These are phyloP conservation scores for Philereme vetulata DNA, from an alignment of 2,888 invertebrate species.

Conservation along the genomic window DNA sequence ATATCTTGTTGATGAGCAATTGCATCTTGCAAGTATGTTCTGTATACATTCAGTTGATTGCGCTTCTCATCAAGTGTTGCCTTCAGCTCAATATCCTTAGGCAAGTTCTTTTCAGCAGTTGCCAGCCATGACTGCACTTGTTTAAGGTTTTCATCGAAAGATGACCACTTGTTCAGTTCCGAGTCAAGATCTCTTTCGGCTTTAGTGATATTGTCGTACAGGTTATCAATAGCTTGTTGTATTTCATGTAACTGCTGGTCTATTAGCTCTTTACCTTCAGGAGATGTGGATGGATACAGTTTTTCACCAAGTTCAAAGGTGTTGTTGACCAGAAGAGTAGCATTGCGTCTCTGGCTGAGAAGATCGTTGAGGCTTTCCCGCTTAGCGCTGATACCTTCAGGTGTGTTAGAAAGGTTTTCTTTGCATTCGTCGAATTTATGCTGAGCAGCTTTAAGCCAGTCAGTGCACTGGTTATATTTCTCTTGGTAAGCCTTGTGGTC, in stretches of 20 bases:
- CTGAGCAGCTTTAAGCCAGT: slow-evolving; percentile 91
- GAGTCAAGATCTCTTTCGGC: slow-evolving; percentile 92
- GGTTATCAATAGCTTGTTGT: slow-evolving; percentile 90
- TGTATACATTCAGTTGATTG: slow-evolving; percentile 92
- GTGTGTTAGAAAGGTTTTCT: slow-evolving; percentile 85
- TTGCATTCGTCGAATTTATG: slow-evolving; percentile 87
- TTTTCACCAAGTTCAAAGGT: slow-evolving; percentile 95
- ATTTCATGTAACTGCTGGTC: slow-evolving; percentile 92
- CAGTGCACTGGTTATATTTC: slow-evolving; percentile 92
- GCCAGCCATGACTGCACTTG: slow-evolving; percentile 91
- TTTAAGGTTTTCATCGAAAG: slow-evolving; percentile 94
- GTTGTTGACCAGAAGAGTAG: slow-evolving; percentile 90
- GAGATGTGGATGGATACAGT: slow-evolving; percentile 92
- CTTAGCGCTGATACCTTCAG: slow-evolving; percentile 88
- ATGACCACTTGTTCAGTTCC: slow-evolving; percentile 93
- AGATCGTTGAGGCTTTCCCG: slow-evolving; percentile 89
- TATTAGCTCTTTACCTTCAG: slow-evolving; percentile 93
- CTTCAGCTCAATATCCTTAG: slow-evolving; percentile 90
- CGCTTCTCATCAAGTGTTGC: slow-evolving; percentile 96
- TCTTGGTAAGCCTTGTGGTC: slow-evolving; percentile 92
- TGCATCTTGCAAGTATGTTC: slow-evolving; percentile 92
- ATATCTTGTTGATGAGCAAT: slow-evolving; percentile 93
- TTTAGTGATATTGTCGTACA: slow-evolving; percentile 91
- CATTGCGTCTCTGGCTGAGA: slow-evolving; percentile 89
- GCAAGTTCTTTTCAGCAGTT: slow-evolving; percentile 89